Evolutionary conservation across 1,140 invertebrate species (phyloP), one percentile per base, ranked within the genome.

Genomic region (Cydia strobilella): DNA sequence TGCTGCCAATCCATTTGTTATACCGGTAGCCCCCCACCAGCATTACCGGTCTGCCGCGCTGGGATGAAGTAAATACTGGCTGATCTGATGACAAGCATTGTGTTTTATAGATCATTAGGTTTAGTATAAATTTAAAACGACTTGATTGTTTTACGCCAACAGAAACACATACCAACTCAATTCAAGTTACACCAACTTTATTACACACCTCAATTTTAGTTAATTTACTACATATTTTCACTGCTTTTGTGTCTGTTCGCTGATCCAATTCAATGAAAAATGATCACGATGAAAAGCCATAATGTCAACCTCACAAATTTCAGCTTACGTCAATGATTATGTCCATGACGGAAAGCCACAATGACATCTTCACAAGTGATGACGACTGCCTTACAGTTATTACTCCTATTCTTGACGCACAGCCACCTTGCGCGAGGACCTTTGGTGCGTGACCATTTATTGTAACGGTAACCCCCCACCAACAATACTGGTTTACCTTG

Each of bases 401-500:
- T 15, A 9, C 4, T 39, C 35, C 35, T 39, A 39, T 39, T 39
- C 39, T 31, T 35, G 13, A 31, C 27, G 18, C 35, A 71, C n/a
- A 25, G 15, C 66, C 66, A 71, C 4, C 31, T 1, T 42, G 10
- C 23, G 12, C 31, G 12, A 5, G 15, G 35, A 39, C 66, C 66
- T 15, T 39, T 42, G 66, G 6, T 18, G 27, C 31, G 25, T 15
- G 15, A 39, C 15, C 25, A 18, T 23, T n/a, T 15, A 20, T 73
- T 54, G 45, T 25, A 73, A 2, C 72, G 72, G 45, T 51, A 20
- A 18, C 42, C 23, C 72, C 72, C 72, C 18, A 73, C 5, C 42
- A 27, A 42, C 42, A 73, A 15, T 20, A 73, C 72, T 42, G 25
- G 25, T 25, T 25, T n/a, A n/a, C n/a, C n/a, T n/a, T n/a, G n/a